These are phyloP conservation scores for Castor canadensis DNA, from an alignment of 2,113 vertebrate genomes.

Conservation along the genomic window DNA sequence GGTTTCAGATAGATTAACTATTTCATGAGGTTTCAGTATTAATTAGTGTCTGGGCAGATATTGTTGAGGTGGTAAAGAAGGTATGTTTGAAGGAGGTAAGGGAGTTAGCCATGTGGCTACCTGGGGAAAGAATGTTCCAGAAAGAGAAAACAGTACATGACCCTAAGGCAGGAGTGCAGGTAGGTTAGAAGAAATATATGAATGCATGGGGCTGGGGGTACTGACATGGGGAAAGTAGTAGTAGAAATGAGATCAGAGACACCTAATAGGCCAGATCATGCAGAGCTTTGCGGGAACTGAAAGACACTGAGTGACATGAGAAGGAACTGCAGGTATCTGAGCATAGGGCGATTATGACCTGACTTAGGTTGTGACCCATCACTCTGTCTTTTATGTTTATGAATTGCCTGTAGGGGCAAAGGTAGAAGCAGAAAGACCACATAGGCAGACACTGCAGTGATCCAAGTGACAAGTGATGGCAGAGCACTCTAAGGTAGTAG, in stretches of 20 bases:
- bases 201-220: neutral
- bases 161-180: neutral
- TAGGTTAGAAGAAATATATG: neutral
- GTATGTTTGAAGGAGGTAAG: neutral
- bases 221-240: neutral
- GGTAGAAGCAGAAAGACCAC: neutral
- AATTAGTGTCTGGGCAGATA: neutral
- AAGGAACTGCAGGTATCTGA: no score
- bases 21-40: neutral
- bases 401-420: neutral
- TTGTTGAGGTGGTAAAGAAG: neutral
- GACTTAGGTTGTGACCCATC: neutral
- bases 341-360: neutral
- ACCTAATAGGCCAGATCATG: neutral
- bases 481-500: neutral
- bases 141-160: neutral
- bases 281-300: neutral
- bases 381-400: neutral
- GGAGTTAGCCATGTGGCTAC: no score
- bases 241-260: neutral
- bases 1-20: no score
- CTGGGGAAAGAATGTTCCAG: no score
- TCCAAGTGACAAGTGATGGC: no score
- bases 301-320: neutral
- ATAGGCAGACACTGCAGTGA: no score